Percentiles rank a stretch among this genome's conserved stretches.
phyloP scores from a whole-genome alignment of 2,113 vertebrate genomes.

The Corythornis vintsioides region DNA sequence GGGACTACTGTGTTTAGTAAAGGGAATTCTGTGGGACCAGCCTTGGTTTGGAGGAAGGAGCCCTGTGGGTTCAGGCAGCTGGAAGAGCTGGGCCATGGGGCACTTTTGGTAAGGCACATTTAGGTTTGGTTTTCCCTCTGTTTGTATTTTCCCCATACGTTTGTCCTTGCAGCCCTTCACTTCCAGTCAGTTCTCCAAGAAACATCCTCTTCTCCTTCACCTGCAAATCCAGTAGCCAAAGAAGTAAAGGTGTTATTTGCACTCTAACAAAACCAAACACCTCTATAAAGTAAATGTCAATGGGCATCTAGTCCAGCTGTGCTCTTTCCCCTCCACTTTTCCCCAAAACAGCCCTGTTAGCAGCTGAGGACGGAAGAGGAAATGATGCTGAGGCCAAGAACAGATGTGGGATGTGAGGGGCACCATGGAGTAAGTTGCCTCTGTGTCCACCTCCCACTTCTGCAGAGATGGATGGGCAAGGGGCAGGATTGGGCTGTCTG shows the following conservation, averaged over 20 bases:
- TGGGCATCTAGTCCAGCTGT: neutral
- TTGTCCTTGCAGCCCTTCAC: neutral
- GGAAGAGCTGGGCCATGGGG: neutral
- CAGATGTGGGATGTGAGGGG: neutral
- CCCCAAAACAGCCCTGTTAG: neutral
- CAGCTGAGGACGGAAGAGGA: neutral
- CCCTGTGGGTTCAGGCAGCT: neutral
- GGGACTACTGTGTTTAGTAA: neutral
- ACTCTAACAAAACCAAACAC: neutral
- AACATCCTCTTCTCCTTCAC: neutral
- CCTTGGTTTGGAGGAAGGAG: neutral
- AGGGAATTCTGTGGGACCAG: neutral
- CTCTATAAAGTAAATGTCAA: neutral
- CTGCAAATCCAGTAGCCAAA: neutral
- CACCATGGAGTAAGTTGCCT: fast-evolving
- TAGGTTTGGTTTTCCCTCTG: neutral
- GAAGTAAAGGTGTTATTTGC: neutral
- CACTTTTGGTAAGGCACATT: fast-evolving
- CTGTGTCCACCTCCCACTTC: neutral
- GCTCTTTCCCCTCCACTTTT: neutral
- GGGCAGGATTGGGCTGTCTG: neutral
- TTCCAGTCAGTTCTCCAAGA: neutral
- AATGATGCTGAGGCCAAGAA: neutral
- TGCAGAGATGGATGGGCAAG: neutral
- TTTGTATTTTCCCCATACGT: neutral